Evolutionary conservation across 2,888 invertebrate genomes (phyloP), one percentile per base, ranked within the genome.

Genomic region (Carabus problematicus): DNA sequence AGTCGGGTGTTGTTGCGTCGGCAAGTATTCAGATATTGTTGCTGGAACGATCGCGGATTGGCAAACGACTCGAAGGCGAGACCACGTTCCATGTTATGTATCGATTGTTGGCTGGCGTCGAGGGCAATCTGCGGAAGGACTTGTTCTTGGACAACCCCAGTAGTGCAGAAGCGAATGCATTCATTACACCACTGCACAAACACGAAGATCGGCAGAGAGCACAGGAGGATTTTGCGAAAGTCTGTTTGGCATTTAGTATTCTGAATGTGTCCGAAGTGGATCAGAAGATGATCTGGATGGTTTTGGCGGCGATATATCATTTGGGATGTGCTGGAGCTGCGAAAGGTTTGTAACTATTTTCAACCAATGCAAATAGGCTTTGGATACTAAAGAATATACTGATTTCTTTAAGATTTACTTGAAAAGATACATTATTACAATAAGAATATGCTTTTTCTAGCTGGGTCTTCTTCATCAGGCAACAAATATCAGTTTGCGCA

Each of bases 281-380:
- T 72, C 90, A 91, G 75, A 90, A 91, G 78, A 90, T 91, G 0
- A 86, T 98, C 61, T 95, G 94, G 91, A 87, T 89, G 75, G 91
- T 96, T 49, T 83, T 98, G 75, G 95, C 96, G 0, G 94, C 97
- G n/a, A 91, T 98, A 70, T 94, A 95, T 79, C 98, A 98, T 83
- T 83, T 98, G 72, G 95, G 96, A 11, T 90, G 92, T 79, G 96
- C 93, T 39, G 93, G 94, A 0, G 92, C 91, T 61, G 87, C 88
- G 0, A 91, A 91, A 86, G 88, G 91, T 89, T 75, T 74, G 70
- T 55, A n/a, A n/a, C n/a, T n/a, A n/a, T n/a, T n/a, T n/a, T n/a
- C 8, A 42, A 42, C 42, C 8, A 42, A 8, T 42, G 8, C 9
- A n/a, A n/a, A n/a, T n/a, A n/a, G n/a, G n/a, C n/a, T n/a, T n/a